These are phyloP conservation scores for Sebastes variabilis DNA, from an alignment of 2,797 vertebrate species.

Conservation along the genomic window DNA sequence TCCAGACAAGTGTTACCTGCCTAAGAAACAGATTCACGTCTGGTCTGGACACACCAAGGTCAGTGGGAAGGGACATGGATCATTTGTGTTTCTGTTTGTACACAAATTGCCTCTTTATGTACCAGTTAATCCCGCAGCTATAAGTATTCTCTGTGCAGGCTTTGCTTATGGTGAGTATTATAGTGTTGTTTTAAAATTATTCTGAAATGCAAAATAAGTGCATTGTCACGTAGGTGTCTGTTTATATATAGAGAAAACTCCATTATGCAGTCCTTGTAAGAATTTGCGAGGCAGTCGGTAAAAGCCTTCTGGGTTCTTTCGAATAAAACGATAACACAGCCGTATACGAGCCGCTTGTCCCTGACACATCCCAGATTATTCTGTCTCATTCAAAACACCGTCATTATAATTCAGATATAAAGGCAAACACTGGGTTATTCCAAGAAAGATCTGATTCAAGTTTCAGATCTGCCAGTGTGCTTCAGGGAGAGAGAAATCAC, in stretches of 20 bases:
- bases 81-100: not conserved
- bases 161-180: not conserved
- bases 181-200: not conserved
- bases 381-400: constrained; percentile 24
- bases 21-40: constrained; percentile 97
- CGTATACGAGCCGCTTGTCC: not conserved
- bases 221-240: not conserved
- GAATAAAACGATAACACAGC: constrained; percentile 11
- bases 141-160: not conserved
- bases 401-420: constrained; percentile 45
- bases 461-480: constrained; percentile 32
- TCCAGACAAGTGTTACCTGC: constrained; percentile 97
- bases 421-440: constrained; percentile 35
- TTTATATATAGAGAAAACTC: not conserved
- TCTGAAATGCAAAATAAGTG: not conserved
- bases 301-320: constrained; percentile 11
- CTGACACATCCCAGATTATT: constrained; percentile 28
- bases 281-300: not conserved
- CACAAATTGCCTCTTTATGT: not conserved
- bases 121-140: not conserved
- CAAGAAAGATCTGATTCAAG: constrained; percentile 32
- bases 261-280: not conserved
- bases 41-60: constrained; percentile 99
- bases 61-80: constrained; percentile 5
- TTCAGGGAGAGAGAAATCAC: constrained; percentile 50